A percentile compares a stretch with the other conserved stretches of the same genome.
Conservation (phyloP, 1,140 invertebrate species). For the Drosophila auraria region DNA sequence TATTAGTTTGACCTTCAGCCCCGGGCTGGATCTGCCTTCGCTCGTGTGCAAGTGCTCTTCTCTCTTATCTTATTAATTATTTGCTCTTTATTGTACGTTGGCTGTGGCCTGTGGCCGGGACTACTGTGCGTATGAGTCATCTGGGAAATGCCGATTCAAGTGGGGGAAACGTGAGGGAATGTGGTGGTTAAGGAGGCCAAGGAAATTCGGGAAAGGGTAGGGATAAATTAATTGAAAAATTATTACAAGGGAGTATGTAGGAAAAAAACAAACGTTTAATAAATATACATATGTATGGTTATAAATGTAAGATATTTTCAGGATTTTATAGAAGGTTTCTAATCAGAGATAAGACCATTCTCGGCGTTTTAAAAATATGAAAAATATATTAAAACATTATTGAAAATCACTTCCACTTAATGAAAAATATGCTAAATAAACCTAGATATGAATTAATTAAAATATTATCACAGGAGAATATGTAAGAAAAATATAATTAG, state of each 20-base stretch:
- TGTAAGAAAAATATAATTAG: no score
- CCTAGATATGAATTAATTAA: neutral
- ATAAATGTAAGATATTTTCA: no score
- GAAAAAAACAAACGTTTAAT: no score
- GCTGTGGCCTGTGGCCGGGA: slow-evolving; percentile 17
- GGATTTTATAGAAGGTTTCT: no score
- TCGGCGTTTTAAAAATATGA: no score
- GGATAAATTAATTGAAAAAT: neutral
- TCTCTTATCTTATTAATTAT: slow-evolving; percentile 80
- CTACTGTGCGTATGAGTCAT: slow-evolving; percentile 75
- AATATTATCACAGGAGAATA: neutral
- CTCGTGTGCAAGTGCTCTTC: slow-evolving; percentile 45
- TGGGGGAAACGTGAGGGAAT: neutral
- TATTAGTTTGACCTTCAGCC: slow-evolving; percentile 83
- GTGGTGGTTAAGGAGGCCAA: no score
- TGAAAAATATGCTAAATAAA: no score
- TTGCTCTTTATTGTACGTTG: slow-evolving; percentile 42
- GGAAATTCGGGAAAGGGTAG: neutral
- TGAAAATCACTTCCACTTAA: no score
- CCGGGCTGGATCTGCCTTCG: slow-evolving; percentile 38
- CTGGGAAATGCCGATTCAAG: neutral
- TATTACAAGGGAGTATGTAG: no score
- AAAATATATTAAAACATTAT: no score
- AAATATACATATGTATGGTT: no score
- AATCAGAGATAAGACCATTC: no score